Evolutionary conservation across 1,140 invertebrate genomes (phyloP).

Genomic region (Ruditapes philippinarum): DNA sequence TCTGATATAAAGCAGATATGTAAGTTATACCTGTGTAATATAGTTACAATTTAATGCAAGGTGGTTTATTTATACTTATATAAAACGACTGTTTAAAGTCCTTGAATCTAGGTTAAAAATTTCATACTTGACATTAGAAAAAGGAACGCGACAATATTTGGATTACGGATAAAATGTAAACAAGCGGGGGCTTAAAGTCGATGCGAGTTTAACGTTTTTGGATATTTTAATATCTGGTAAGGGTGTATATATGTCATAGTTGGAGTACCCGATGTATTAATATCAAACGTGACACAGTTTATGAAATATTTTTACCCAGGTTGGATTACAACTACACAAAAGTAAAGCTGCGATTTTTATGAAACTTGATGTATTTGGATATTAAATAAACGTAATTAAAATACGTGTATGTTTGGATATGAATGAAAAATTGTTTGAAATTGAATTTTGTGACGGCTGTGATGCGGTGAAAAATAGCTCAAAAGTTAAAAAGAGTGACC

Average conservation of each 20-base stretch:
- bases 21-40: background rate
- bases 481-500: background rate
- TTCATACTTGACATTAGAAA: too few relatives aligned
- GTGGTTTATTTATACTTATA: background rate
- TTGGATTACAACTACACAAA: background rate
- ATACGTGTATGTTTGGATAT: too few relatives aligned
- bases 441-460: background rate
- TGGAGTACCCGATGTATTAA: background rate
- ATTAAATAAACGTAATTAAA: background rate
- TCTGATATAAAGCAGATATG: background rate
- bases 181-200: background rate
- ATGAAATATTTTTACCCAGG: background rate
- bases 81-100: too few relatives aligned
- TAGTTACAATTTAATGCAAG: background rate
- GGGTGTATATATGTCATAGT: background rate
- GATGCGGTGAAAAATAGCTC: background rate
- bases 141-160: slow-evolving; percentile 25
- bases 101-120: too few relatives aligned
- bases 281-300: background rate
- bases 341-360: background rate
- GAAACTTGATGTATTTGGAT: background rate
- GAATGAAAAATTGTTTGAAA: background rate
- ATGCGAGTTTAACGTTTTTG: background rate
- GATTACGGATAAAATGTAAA: slow-evolving; percentile 1
- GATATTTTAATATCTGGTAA: background rate